These are phyloP conservation scores for Cyphomyrus discorhynchus DNA, from an alignment of 2,113 vertebrate genomes.

Conservation along the genomic window DNA sequence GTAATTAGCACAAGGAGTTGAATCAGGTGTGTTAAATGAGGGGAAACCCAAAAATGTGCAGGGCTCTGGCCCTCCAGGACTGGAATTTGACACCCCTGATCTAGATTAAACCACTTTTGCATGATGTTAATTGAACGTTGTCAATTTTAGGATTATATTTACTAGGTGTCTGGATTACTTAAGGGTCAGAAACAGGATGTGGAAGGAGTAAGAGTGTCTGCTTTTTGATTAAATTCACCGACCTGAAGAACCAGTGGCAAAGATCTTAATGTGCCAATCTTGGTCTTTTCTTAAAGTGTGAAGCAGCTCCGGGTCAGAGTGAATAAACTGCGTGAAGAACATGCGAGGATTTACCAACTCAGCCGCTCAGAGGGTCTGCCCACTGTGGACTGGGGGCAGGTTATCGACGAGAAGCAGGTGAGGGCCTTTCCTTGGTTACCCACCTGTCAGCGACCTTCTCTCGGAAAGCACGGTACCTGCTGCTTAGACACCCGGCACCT, in stretches of 20 bases:
- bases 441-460: neutral
- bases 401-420: constrained; percentile 91
- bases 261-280: neutral
- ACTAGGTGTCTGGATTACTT: neutral
- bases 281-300: constrained; percentile 61
- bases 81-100: no score
- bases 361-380: constrained; percentile 65
- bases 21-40: no score
- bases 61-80: no score
- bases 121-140: neutral
- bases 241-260: neutral
- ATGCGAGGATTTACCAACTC: constrained; percentile 74
- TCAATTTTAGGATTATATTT: neutral
- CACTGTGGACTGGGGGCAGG: constrained; percentile 79
- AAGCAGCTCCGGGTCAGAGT: constrained; percentile 81
- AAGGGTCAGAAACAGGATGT: neutral
- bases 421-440: neutral
- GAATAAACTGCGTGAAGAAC: constrained; percentile 68
- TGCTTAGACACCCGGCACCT: no score
- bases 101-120: neutral
- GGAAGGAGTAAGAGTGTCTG: neutral
- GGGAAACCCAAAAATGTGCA: no score
- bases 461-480: neutral
- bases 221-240: neutral
- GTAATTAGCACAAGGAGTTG: no score